phyloP scores from a whole-genome alignment of 2,113 vertebrate species.

The Boleophthalmus pectinirostris region DNA sequence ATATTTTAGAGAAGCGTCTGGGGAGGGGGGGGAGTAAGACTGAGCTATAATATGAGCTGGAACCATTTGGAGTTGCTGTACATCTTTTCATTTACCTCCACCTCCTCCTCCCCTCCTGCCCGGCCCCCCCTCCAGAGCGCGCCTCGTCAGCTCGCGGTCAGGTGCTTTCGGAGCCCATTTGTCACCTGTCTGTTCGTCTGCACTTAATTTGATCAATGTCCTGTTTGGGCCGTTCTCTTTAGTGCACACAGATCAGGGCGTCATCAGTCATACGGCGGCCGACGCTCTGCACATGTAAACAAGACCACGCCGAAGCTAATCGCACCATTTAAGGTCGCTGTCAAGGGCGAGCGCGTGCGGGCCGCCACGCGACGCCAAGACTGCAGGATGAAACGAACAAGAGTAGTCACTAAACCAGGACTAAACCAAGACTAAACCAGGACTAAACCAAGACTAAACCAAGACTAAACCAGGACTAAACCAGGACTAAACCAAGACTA shows the following conservation, averaged over 20 bases:
- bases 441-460: no score
- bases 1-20: no score
- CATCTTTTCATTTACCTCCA: neutral
- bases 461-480: no score
- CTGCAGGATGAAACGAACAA: neutral
- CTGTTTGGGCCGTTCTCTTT: neutral
- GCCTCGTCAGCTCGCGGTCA: neutral
- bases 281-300: constrained; percentile 4
- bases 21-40: neutral
- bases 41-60: neutral
- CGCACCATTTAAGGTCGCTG: constrained; percentile 5
- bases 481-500: no score
- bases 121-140: neutral
- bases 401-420: no score
- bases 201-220: constrained; percentile 14
- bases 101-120: no score
- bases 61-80: neutral
- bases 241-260: neutral
- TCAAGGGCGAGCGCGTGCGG: neutral
- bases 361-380: neutral
- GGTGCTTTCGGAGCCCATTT: neutral
- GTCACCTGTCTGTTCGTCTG: constrained; percentile 10
- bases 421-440: no score
- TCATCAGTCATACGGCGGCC: neutral
- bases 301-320: constrained; percentile 1